Base-by-base conservation (phyloP, 2,888 invertebrate species). In the Pollenia amentaria region DNA sequence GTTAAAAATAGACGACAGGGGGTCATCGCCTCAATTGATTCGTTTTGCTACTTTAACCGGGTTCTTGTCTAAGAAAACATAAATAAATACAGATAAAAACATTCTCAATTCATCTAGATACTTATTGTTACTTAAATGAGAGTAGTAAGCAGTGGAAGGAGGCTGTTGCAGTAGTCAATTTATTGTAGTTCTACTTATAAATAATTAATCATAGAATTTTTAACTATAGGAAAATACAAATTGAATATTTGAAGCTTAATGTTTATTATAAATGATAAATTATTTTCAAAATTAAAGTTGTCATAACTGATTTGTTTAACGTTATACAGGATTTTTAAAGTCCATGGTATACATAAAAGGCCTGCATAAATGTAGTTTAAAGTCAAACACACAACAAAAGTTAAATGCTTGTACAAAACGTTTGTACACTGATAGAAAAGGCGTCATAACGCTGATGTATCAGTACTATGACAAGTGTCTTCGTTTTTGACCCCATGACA, bases 11-110 rank as follows among this genome's bases (percentile, higher is more conserved):
- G 76, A 55, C 84, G 62, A 76, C 87, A 84, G 87, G 87, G 80
- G 87, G 87, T 84, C 87, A 87, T 73, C 80, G 62, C 77, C 77
- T 84, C 72, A 84, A 84, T 84, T 87, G 84, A 87, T 87, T 84
- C 73, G 84, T 77, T 80, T 62, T 77, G 87, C 87, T 81, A 87
- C 84, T 84, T 73, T 81, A 80, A 53, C 51, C 60, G 18, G 53
- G 46, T 55, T 29, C 29, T 29, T 80, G 72, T 65, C 72, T 65
- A 80, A 80, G 79, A 72, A 53, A 64, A 18, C 64, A 64, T 79
- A 70, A 70, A 79, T 79, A 62, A 70, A 70, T 70, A 12, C 46
- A 40, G 29, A 64, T 53, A 64, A 64, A 42, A 48, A 48, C 46
- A 44, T 67, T 51, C 42, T 55, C 73, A 60, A 75, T 51, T 42